Base-by-base conservation (phyloP, 1,140 invertebrate species). In the Drosophila albomicans region DNA sequence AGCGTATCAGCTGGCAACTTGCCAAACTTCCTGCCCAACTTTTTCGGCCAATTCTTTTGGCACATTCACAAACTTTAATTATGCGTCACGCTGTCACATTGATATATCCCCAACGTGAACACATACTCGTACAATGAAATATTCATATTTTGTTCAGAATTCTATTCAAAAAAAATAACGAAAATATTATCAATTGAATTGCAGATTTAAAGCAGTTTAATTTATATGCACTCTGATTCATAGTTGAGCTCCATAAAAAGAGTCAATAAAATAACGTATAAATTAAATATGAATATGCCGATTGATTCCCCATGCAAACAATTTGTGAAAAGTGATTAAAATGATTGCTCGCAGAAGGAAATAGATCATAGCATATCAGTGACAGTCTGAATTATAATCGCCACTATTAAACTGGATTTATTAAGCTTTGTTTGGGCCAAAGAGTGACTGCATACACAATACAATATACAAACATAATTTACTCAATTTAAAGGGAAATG, bases 11-110 rank as follows among this genome's bases (percentile, higher is more conserved):
- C 72, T 86, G 82, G 82, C 76, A 30, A n/a, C n/a, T 15, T 7
- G 69, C 82, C 82, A 86, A 25, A 82, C 30, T 56, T 54, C 5
- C 32, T 32, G 32, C 45, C 32, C 25, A 62, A 32, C 48, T 74
- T 59, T 51, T 13, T 86, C 0, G 65, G 62, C 74, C 61, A 68
- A 78, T 57, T 45, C 49, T 79, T 79, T 87, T 87, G 70, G 61
- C 79, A 76, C 56, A 67, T 75, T 62, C 43, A 66, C 71, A 48
- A 38, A 61, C 67, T 67, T 82, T 82, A 88, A 87, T 86, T 82
- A 73, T 79, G 75, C 82, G 82, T 76, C 82, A 82, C n/a, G 71
- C 62, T 82, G 82, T 76, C 82, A 62, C 51, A 46, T 64, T 38
- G 52, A 38, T 57, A 49, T 5, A 46, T 49, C 30, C 5, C 11